These are phyloP conservation scores for Tetramorium simillimum DNA, from an alignment of 1,140 invertebrate genomes.

Conservation along the genomic window DNA sequence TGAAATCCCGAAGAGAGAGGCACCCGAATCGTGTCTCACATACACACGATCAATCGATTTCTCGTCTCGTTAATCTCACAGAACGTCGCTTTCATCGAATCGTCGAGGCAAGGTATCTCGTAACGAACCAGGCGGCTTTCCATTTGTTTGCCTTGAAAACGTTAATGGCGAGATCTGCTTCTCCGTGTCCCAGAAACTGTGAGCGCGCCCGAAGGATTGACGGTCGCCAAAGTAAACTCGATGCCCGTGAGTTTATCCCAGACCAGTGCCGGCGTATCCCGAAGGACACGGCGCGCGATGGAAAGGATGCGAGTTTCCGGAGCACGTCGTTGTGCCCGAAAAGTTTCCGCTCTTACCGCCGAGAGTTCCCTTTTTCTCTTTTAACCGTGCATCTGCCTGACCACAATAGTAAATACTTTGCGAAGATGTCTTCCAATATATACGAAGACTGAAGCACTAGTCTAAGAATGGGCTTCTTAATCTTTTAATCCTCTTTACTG, in stretches of 20 bases:
- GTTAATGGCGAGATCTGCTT: conserved; percentile 54
- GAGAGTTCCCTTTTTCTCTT: conserved; percentile 31
- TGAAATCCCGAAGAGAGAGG: conserved; percentile 3
- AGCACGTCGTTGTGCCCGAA: conserved; percentile 49
- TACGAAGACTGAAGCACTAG: neutral
- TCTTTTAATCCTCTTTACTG: conserved; percentile 8
- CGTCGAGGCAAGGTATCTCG: conserved; percentile 38
- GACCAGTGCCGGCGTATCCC: conserved; percentile 11
- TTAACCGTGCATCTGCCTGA: conserved; percentile 51
- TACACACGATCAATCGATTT: conserved; percentile 51
- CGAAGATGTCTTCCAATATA: conserved; percentile 9
- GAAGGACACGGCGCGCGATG: conserved; percentile 27
- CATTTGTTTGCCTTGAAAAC: conserved; percentile 68
- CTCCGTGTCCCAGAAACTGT: conserved; percentile 64
- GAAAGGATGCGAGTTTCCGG: conserved; percentile 51
- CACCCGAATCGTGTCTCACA: conserved; percentile 18
- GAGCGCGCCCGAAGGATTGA: conserved; percentile 55
- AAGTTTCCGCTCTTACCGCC: conserved; percentile 52
- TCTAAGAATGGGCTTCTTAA: conserved; percentile 5
- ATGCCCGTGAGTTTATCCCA: conserved; percentile 43
- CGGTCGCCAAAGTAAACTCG: conserved; percentile 63
- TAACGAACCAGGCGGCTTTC: conserved; percentile 61
- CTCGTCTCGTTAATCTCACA: conserved; percentile 54
- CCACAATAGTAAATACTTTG: conserved; percentile 55
- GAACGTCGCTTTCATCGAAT: conserved; percentile 54